A percentile compares a stretch with the other conserved stretches of the same genome.
These are phyloP conservation scores for Caenorhabditis angaria DNA, from an alignment of 2,888 invertebrate genomes.

Conservation along the genomic window DNA sequence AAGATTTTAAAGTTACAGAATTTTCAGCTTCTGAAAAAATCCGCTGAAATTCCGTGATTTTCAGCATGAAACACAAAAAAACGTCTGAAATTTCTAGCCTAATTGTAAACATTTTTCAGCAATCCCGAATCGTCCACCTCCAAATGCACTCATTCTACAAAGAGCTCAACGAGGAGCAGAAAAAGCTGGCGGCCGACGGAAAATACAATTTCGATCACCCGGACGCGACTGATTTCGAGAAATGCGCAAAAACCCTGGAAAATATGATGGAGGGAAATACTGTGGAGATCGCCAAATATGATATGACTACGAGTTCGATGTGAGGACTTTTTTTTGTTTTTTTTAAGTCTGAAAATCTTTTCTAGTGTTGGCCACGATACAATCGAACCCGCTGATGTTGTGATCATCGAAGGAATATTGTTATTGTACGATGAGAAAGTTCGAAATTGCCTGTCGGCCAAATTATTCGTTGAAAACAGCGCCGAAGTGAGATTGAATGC, in stretches of 20 bases:
- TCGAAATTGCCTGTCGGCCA: slow-evolving; percentile 95
- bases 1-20: too few relatives aligned
- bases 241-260: slow-evolving; percentile 83
- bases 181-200: slow-evolving; percentile 82
- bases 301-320: slow-evolving; percentile 89
- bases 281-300: slow-evolving; percentile 90
- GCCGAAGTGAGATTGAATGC: slow-evolving; percentile 95
- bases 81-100: neutral
- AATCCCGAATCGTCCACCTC: slow-evolving; percentile 30
- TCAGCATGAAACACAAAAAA: too few relatives aligned
- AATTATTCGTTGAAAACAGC: slow-evolving; percentile 97
- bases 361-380: slow-evolving; percentile 38
- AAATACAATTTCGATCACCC: slow-evolving; percentile 99
- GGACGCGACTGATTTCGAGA: slow-evolving; percentile 90
- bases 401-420: slow-evolving; percentile 89
- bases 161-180: slow-evolving; percentile 83
- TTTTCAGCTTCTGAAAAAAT: too few relatives aligned
- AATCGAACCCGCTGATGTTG: slow-evolving; percentile 49
- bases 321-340: slow-evolving; percentile 71
- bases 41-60: too few relatives aligned
- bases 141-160: slow-evolving; percentile 93
- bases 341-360: slow-evolving; percentile 5
- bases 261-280: slow-evolving; percentile 86
- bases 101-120: slow-evolving; percentile 15
- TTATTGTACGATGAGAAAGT: slow-evolving; percentile 96